phyloP scores from a whole-genome alignment of 2,797 vertebrate genomes.

The Ptychobarbus kaznakovi region DNA sequence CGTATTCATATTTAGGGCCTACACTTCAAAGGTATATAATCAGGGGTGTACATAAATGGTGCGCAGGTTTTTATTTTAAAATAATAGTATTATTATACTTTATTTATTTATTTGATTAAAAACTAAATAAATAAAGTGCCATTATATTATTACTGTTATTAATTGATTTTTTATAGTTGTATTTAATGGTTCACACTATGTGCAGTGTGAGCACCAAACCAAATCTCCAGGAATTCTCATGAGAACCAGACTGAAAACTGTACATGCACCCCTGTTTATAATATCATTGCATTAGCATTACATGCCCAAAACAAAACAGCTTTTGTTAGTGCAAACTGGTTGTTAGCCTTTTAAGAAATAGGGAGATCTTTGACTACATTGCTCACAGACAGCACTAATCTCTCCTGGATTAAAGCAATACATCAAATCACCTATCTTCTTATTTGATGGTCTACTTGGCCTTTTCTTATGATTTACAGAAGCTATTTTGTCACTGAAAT shows the following conservation, averaged over 20 bases:
- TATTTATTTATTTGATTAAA: no score
- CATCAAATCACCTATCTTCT: conserved; percentile 27
- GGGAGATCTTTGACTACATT: neutral
- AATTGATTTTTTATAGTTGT: no score
- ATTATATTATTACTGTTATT: no score
- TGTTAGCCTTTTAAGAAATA: conserved; percentile 8
- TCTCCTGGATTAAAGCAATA: conserved; percentile 14
- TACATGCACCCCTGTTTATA: no score
- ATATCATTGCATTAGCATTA: neutral
- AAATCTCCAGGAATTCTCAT: neutral
- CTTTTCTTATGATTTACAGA: conserved; percentile 46
- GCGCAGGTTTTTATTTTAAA: no score
- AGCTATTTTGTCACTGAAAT: conserved; percentile 44
- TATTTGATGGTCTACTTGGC: conserved; percentile 45
- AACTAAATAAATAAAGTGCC: no score
- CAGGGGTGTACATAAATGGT: no score
- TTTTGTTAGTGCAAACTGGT: neutral
- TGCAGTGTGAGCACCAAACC: neutral
- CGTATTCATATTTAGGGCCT: neutral
- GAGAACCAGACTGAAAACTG: neutral
- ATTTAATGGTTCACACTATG: no score
- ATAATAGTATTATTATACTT: neutral
- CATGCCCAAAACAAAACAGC: neutral
- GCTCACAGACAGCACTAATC: neutral
- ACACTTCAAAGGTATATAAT: neutral